Percentiles rank a stretch among this genome's conserved stretches.
These are phyloP conservation scores for Mola mola DNA, from an alignment of 2,113 vertebrate species.

Conservation along the genomic window DNA sequence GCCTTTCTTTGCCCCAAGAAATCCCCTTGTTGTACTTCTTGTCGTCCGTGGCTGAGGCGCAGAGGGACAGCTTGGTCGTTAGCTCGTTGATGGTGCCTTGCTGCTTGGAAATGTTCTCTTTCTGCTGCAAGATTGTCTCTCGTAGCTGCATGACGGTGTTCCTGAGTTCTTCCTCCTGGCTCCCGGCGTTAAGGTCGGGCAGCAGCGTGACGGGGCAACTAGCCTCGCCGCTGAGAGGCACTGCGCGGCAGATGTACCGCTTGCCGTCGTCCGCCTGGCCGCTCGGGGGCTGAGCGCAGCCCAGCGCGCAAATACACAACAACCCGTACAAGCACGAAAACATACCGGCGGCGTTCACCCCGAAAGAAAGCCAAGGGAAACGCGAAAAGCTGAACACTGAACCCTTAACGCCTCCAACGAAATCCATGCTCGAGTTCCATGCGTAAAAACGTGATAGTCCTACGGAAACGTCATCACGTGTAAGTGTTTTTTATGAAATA, in stretches of 20 bases:
- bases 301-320: slow-evolving; percentile 73
- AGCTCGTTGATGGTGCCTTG: slow-evolving; percentile 92
- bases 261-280: slow-evolving; percentile 81
- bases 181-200: slow-evolving; percentile 79
- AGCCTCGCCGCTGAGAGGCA: slow-evolving; percentile 82
- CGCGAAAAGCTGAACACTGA: background rate
- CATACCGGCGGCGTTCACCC: slow-evolving; percentile 64
- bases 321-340: slow-evolving; percentile 71
- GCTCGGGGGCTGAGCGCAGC: slow-evolving; percentile 49
- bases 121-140: slow-evolving; percentile 93
- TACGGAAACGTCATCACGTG: slow-evolving; percentile 4
- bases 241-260: slow-evolving; percentile 91
- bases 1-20: slow-evolving; percentile 83
- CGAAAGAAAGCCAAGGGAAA: background rate
- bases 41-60: slow-evolving; percentile 81
- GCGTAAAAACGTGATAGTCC: slow-evolving; percentile 48
- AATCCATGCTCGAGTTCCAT: slow-evolving; percentile 6
- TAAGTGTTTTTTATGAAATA: slow-evolving; percentile 7
- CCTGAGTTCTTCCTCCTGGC: slow-evolving; percentile 90
- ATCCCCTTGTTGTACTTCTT: slow-evolving; percentile 75
- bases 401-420: background rate
- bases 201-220: slow-evolving; percentile 86
- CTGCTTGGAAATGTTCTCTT: slow-evolving; percentile 92
- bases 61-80: slow-evolving; percentile 90
- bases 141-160: slow-evolving; percentile 92